Conservation (phyloP, 2,888 invertebrate species). For the Nephrocerus scutellatus region DNA sequence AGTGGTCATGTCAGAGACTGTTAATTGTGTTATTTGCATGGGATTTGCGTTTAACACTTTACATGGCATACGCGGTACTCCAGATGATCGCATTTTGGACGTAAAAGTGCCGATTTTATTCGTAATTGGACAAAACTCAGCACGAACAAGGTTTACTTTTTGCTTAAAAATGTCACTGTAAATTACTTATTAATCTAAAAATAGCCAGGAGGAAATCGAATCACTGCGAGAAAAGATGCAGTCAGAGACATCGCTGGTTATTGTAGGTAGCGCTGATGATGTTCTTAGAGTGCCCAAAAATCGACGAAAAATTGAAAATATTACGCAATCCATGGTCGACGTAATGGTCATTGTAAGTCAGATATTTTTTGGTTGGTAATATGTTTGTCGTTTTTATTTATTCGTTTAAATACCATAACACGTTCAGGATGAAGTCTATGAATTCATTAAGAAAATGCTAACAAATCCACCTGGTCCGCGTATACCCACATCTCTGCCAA, state of each 20-base stretch:
- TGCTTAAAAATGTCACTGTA: neutral
- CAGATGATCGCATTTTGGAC: conserved; percentile 68
- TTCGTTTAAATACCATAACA: neutral
- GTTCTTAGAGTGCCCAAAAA: conserved; percentile 61
- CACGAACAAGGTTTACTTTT: conserved; percentile 51
- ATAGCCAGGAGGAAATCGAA: conserved; percentile 67
- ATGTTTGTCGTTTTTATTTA: neutral
- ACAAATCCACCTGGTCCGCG: conserved; percentile 53
- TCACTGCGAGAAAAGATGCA: conserved; percentile 68
- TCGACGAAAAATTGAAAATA: conserved; percentile 63
- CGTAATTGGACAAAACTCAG: conserved; percentile 69
- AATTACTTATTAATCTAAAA: conserved; percentile 27
- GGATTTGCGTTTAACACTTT: conserved; percentile 71
- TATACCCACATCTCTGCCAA: conserved; percentile 33
- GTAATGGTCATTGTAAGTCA: conserved; percentile 59
- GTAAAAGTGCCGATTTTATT: conserved; percentile 68
- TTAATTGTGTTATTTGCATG: conserved; percentile 67
- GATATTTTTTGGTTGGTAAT: no score
- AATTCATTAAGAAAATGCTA: conserved; percentile 57
- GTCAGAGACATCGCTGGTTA: conserved; percentile 66
- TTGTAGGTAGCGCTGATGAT: conserved; percentile 76
- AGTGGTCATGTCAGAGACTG: conserved; percentile 63
- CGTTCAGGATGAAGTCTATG: conserved; percentile 57
- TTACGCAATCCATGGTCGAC: conserved; percentile 75
- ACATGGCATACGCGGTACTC: conserved; percentile 65